phyloP scores from a whole-genome alignment of 2,888 invertebrate genomes.

The Xestia rhomboidea region DNA sequence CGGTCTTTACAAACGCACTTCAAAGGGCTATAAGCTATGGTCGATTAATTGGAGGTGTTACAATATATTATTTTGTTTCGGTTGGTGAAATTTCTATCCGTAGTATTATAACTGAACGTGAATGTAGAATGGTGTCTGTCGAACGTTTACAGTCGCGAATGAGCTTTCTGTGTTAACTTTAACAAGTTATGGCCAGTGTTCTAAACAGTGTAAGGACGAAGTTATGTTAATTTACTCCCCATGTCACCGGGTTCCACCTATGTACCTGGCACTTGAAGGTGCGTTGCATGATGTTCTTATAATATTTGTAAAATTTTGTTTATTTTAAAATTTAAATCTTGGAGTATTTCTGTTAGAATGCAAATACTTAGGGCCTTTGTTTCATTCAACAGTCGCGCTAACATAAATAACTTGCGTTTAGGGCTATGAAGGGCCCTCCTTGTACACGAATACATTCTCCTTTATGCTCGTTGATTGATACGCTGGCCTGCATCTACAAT shows the following conservation, averaged over 20 bases:
- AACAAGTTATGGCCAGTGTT: constrained; percentile 83
- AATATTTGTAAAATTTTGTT: constrained; percentile 38
- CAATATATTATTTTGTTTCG: constrained; percentile 75
- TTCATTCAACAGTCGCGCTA: constrained; percentile 67
- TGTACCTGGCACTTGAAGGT: constrained; percentile 87
- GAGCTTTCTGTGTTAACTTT: constrained; percentile 70
- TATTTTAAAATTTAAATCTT: constrained; percentile 23
- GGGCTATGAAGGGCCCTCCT: constrained; percentile 75
- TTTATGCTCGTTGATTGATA: constrained; percentile 63
- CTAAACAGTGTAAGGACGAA: constrained; percentile 84
- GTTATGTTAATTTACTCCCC: constrained; percentile 87
- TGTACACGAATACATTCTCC: constrained; percentile 70
- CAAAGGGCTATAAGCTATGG: constrained; percentile 74
- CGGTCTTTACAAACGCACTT: constrained; percentile 65
- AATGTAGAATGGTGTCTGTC: constrained; percentile 74
- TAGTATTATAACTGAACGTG: constrained; percentile 80
- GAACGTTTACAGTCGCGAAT: constrained; percentile 69
- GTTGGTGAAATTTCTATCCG: constrained; percentile 66
- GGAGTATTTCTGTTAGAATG: constrained; percentile 52
- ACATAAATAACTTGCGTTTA: constrained; percentile 78
- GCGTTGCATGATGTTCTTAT: constrained; percentile 76
- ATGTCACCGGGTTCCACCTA: constrained; percentile 88
- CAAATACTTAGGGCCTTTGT: constrained; percentile 62
- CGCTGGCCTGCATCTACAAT: constrained; percentile 42
- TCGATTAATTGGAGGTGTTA: constrained; percentile 78